These are phyloP conservation scores for Antrozous pallidus DNA, from an alignment of 2,797 vertebrate genomes.

Conservation along the genomic window DNA sequence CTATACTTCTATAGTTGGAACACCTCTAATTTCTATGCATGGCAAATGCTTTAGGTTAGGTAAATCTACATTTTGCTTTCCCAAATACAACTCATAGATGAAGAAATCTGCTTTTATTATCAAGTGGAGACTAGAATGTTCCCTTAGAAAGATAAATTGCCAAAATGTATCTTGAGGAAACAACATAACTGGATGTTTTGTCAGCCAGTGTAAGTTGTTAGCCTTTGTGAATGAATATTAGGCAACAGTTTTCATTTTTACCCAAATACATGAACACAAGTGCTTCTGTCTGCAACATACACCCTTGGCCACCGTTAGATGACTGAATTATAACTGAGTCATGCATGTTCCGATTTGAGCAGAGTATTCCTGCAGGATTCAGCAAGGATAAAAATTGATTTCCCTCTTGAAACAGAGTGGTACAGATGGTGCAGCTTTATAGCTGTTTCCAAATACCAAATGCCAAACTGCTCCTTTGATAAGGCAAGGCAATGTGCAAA, in stretches of 20 bases:
- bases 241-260: slow-evolving; percentile 40
- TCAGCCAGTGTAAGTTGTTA: slow-evolving; percentile 55
- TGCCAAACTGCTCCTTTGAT: slow-evolving; percentile 74
- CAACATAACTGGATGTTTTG: slow-evolving; percentile 53
- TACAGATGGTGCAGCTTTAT: slow-evolving; percentile 78
- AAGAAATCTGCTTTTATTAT: slow-evolving; percentile 3
- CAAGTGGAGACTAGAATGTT: slow-evolving; percentile 1
- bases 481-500: slow-evolving; percentile 61
- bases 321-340: slow-evolving; percentile 71
- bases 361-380: slow-evolving; percentile 71
- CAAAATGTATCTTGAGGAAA: slow-evolving; percentile 57
- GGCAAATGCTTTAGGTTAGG: neutral
- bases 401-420: slow-evolving; percentile 80
- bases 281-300: slow-evolving; percentile 53
- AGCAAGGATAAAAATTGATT: slow-evolving; percentile 80
- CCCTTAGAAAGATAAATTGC: slow-evolving; percentile 53
- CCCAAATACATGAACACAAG: slow-evolving; percentile 63
- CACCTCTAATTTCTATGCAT: neutral
- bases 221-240: slow-evolving; percentile 44
- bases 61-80: neutral
- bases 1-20: neutral
- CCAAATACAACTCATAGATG: neutral
- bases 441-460: slow-evolving; percentile 78
- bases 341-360: slow-evolving; percentile 58
- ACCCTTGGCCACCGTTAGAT: slow-evolving; percentile 53